Evolutionary conservation across 2,888 invertebrate genomes (phyloP), one percentile per base, ranked within the genome.

Genomic region (Campaea margaritaria): DNA sequence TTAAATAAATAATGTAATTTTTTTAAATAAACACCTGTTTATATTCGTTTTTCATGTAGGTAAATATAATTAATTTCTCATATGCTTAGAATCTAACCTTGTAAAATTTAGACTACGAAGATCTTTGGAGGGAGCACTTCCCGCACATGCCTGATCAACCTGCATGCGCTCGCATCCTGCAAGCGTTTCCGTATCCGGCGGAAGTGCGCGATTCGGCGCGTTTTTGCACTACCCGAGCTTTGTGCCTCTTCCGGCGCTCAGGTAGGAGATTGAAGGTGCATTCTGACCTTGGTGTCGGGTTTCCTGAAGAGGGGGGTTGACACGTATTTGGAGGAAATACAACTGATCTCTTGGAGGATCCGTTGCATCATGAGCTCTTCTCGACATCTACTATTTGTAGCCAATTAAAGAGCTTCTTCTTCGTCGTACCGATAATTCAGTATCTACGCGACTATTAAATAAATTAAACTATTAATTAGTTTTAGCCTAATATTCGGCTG

Each of bases 201-300:
- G 90, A 88, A 82, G 83, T 68, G 77, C 68, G 81, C 85, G 85
- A 88, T 83, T 89, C 86, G 86, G 85, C 84, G 82, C 72, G 80
- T 79, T 83, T 85, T 85, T 88, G 83, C 82, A 72, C 80, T 76
- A 79, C 70, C 66, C 70, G 65, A 70, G 75, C 82, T 81, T 82
- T 81, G 82, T 83, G 69, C 71, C 68, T 72, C 72, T 83, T 86
- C 85, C 86, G 78, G 82, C 66, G 77, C 79, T 85, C 83, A 83
- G 80, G 81, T 82, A 80, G 77, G 71, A 68, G 76, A 74, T 78
- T 78, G 87, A 85, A 88, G 91, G 91, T 91, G 91, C 83, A 87
- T 78, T 83, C 66, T 87, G 89, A 89, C 89, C 89, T 91, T 90
- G 89, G 79, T 70, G 58, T 86, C 79, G 59, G 67, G 77, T 88